Base-by-base conservation (phyloP, 2,888 invertebrate genomes). In the Meteorus colon region DNA sequence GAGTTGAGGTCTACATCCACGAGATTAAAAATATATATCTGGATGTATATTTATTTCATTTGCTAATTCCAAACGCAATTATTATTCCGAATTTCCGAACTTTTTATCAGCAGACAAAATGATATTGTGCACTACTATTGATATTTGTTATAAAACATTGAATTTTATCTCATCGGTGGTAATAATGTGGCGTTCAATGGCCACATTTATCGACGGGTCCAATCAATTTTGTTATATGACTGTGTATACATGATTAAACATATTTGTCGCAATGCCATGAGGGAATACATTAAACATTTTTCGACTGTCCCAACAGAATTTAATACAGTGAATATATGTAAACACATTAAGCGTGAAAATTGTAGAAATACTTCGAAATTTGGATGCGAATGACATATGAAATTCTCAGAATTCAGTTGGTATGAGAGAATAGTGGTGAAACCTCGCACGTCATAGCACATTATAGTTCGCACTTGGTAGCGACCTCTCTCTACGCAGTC, bases 401-500 rank as follows among this genome's bases (percentile, higher is more conserved):
- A 62, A 62, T 51, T 41, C 34, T 45, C 62, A 29, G 29, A 71
- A 71, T 62, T 45, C 45, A 24, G 60, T 29, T 41, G 59, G 27
- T 27, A 63, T 34, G n/a, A 14, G 31, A 34, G 34, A 12, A 63
- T 34, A 34, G 41, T 34, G 24, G 10, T 37, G 45, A 24, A 67
- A 55, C 16, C 59, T 59, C 34, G 55, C 19, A 37, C 65, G 66
- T 66, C 73, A 67, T 6, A 48, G 59, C 37, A 67, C 37, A 65
- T 73, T 73, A 59, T 48, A 73, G 37, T 31, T 51, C 48, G 48
- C 48, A 55, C n/a, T 19, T 8, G 19, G n/a, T 55, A 19, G 19
- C 19, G 55, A 55, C 55, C 29, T 66, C 66, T 37, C 14, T 48
- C 37, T 37, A 29, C 16, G 34, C 55, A 73, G 55, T 67, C 73